phyloP scores from a whole-genome alignment of 2,888 invertebrate genomes.

The Linnaemya tessellans region DNA sequence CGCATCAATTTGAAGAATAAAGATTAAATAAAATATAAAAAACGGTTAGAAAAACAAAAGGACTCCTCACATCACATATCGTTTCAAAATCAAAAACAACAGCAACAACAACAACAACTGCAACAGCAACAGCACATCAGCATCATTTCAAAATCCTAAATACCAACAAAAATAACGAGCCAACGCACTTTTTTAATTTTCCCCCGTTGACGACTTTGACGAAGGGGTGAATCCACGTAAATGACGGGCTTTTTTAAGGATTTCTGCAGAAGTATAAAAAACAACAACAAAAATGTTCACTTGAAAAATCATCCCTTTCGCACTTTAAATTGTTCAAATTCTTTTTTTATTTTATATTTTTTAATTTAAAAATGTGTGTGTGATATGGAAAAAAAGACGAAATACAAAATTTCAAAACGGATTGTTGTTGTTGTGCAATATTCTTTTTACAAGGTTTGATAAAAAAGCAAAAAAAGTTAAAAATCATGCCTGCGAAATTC shows the following conservation, averaged over 20 bases:
- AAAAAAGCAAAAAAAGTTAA: not conserved
- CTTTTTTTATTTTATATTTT: conserved; percentile 32
- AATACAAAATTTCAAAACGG: conserved; percentile 66
- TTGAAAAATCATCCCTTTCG: conserved; percentile 74
- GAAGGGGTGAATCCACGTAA: conserved; percentile 72
- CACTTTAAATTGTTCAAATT: conserved; percentile 66
- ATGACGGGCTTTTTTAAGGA: conserved; percentile 71
- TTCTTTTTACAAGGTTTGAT: conserved; percentile 39
- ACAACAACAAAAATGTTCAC: conserved; percentile 44
- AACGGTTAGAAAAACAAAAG: conserved; percentile 63
- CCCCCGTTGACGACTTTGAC: conserved; percentile 68
- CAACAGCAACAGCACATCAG: conserved; percentile 9
- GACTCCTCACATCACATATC: conserved; percentile 44
- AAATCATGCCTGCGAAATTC: conserved; percentile 36
- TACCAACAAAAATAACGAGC: conserved; percentile 49
- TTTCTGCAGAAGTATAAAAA: conserved; percentile 62
- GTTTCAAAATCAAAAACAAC: conserved; percentile 49
- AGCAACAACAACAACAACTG: conserved; percentile 16
- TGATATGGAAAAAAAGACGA: not conserved
- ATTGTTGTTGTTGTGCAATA: conserved; percentile 74
- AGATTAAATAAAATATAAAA: conserved; percentile 56
- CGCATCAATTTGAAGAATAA: conserved; percentile 69
- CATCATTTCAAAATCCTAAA: conserved; percentile 63
- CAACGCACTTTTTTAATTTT: conserved; percentile 67
- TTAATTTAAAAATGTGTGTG: conserved; percentile 56